A percentile compares a stretch with the other conserved stretches of the same genome.
Conservation (phyloP, 2,888 invertebrate genomes). For the Polymixis lichenea region DNA sequence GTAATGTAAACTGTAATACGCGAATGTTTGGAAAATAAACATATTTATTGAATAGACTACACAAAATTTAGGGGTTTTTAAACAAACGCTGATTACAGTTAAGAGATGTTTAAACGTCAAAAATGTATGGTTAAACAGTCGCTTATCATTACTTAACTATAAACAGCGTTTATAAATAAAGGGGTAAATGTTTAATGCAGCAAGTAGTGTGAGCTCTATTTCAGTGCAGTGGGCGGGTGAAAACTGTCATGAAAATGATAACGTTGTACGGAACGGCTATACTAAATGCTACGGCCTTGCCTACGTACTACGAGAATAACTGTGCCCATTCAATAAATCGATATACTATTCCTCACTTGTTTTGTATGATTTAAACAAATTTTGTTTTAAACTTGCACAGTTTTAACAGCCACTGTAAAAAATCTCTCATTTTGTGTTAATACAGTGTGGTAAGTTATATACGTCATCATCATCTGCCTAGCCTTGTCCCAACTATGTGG, state of each 20-base stretch:
- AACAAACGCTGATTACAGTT: too few species aligned
- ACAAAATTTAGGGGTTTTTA: too few species aligned
- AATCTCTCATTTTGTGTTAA: not conserved
- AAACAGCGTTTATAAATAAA: too few species aligned
- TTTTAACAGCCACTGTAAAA: not conserved
- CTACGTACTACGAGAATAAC: slow-evolving; percentile 36
- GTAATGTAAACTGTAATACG: slow-evolving; percentile 1
- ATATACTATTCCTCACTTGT: slow-evolving; percentile 2
- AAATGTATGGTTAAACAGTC: too few species aligned
- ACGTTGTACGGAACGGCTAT: slow-evolving; percentile 19
- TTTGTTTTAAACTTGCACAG: not conserved
- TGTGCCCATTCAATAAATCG: slow-evolving; percentile 37
- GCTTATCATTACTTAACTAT: too few species aligned
- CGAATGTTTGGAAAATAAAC: slow-evolving; percentile 3
- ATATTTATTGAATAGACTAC: not conserved
- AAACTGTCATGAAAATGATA: slow-evolving; percentile 33
- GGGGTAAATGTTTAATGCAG: slow-evolving; percentile 12
- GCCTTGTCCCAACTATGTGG: too few species aligned
- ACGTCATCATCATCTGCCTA: too few species aligned
- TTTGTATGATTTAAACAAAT: not conserved
- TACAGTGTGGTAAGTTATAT: too few species aligned
- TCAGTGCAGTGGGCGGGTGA: slow-evolving; percentile 21
- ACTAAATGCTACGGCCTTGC: slow-evolving; percentile 34
- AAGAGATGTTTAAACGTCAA: too few species aligned
- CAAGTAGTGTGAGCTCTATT: not conserved